These are phyloP conservation scores for Echiichthys vipera DNA, from an alignment of 2,797 vertebrate species.

Conservation along the genomic window DNA sequence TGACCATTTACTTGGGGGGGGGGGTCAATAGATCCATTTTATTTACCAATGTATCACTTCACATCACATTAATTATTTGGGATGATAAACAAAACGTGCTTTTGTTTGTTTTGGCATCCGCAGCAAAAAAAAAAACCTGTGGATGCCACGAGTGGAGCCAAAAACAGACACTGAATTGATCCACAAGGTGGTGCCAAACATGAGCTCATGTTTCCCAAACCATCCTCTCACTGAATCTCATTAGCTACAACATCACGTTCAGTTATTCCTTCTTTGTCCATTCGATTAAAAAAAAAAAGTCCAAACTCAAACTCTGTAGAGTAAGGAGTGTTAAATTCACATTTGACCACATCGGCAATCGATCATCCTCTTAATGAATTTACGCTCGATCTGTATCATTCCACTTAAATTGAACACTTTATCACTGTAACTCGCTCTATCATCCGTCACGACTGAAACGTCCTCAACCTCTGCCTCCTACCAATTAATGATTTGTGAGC, in stretches of 20 bases:
- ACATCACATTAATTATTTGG: not conserved
- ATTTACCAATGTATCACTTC: not conserved
- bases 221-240: slow-evolving; percentile 8
- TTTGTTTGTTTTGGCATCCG: slow-evolving; percentile 1
- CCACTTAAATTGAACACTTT: slow-evolving; percentile 43
- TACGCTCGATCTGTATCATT: slow-evolving; percentile 43
- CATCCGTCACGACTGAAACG: slow-evolving; percentile 50
- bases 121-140: slow-evolving; percentile 40
- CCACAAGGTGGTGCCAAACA: slow-evolving; percentile 77
- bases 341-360: not conserved
- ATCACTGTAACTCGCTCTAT: not conserved
- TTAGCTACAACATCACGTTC: slow-evolving; percentile 1
- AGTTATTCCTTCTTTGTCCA: not conserved
- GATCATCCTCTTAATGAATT: slow-evolving; percentile 26
- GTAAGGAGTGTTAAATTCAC: slow-evolving; percentile 2
- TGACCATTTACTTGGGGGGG: not conserved
- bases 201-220: not conserved
- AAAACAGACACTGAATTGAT: slow-evolving; percentile 7
- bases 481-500: slow-evolving; percentile 11
- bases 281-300: slow-evolving; percentile 4
- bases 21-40: not conserved
- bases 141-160: slow-evolving; percentile 30
- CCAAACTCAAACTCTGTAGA: not conserved
- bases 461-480: slow-evolving; percentile 38
- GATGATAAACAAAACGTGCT: not conserved